Conservation (phyloP, 2,113 vertebrate species). For the Bagarius yarrelli region DNA sequence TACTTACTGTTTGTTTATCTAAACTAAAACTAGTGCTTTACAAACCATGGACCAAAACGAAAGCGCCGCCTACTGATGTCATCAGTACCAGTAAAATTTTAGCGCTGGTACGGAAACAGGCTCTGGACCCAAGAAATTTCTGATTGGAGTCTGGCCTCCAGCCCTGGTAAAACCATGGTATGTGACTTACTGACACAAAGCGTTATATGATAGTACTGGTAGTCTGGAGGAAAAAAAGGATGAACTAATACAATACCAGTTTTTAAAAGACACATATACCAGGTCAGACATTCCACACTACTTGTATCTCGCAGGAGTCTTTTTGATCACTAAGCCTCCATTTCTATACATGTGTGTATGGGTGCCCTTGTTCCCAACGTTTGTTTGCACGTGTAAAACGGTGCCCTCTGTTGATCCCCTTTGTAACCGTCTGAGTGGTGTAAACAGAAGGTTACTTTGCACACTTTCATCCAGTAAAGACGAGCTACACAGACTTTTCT, state of each 20-base stretch:
- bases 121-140: no score
- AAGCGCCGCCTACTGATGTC: no score
- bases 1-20: no score
- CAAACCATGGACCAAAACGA: no score
- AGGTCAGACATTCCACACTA: neutral
- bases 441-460: constrained; percentile 50
- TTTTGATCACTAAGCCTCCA: constrained; percentile 17
- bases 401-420: constrained; percentile 42
- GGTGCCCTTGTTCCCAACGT: constrained; percentile 22
- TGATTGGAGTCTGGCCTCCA: no score
- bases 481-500: constrained; percentile 15
- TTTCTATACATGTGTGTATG: constrained; percentile 17
- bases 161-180: neutral
- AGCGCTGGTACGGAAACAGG: no score
- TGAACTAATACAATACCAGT: no score
- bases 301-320: constrained; percentile 10
- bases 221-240: neutral
- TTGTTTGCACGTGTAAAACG: constrained; percentile 45
- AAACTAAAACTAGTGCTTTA: no score
- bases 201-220: neutral
- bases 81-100: no score
- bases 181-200: neutral
- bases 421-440: constrained; percentile 50
- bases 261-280: neutral
- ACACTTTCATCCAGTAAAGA: constrained; percentile 26